A percentile compares a stretch with the other conserved stretches of the same genome.
These are phyloP conservation scores for Drosophila sturtevanti DNA, from an alignment of 1,140 invertebrate genomes.

Conservation along the genomic window DNA sequence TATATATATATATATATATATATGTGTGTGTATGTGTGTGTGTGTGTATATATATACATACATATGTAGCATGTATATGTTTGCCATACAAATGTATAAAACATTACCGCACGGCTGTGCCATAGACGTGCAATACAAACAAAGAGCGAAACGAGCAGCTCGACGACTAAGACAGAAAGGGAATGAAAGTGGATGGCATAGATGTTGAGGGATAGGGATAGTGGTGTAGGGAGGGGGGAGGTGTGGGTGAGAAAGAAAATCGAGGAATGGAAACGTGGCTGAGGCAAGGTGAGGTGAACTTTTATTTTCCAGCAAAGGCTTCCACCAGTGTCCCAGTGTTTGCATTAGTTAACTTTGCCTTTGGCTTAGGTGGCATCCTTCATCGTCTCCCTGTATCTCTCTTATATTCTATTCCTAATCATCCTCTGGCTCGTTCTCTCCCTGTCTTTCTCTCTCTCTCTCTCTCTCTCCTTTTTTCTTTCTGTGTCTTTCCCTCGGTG, in stretches of 20 bases:
- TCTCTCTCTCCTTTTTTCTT: background rate
- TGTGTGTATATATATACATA: background rate
- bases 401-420: background rate
- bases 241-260: background rate
- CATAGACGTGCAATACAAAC: slow-evolving; percentile 64
- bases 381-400: background rate
- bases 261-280: background rate
- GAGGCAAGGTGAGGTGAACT: slow-evolving; percentile 14
- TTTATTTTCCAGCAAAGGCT: slow-evolving; percentile 29
- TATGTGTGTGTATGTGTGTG: background rate
- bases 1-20: background rate
- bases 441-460: background rate
- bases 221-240: background rate
- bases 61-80: slow-evolving; percentile 34
- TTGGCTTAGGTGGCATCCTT: slow-evolving; percentile 29
- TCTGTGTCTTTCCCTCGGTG: background rate
- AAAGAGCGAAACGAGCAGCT: slow-evolving; percentile 8
- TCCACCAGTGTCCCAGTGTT: slow-evolving; percentile 24
- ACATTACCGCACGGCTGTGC: slow-evolving; percentile 59
- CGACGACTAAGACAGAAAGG: background rate
- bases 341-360: slow-evolving; percentile 50
- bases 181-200: too few relatives aligned
- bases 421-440: background rate
- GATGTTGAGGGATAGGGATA: too few relatives aligned
- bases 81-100: slow-evolving; percentile 67